Percentiles rank a stretch among this genome's conserved stretches.
phyloP scores from a whole-genome alignment of 2,888 invertebrate species.

The Spodoptera picta region DNA sequence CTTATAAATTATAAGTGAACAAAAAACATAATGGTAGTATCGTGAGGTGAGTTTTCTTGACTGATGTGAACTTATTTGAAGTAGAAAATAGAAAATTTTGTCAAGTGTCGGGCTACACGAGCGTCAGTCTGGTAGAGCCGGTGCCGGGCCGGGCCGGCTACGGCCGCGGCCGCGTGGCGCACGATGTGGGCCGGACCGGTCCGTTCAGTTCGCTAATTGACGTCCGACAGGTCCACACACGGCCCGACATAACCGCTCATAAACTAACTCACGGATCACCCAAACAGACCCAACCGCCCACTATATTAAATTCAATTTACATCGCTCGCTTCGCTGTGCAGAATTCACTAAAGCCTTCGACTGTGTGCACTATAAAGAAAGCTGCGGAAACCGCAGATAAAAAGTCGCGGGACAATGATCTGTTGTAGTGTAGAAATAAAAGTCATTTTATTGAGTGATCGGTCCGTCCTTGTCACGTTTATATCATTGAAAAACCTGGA shows the following conservation, averaged over 20 bases:
- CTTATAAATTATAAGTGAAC: conserved; percentile 25
- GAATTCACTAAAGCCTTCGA: conserved; percentile 76
- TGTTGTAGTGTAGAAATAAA: conserved; percentile 81
- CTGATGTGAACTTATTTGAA: conserved; percentile 54
- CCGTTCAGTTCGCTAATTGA: conserved; percentile 81
- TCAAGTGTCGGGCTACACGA: conserved; percentile 61
- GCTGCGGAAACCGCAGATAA: conserved; percentile 67
- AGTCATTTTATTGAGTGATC: conserved; percentile 85
- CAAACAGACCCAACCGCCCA: conserved; percentile 62
- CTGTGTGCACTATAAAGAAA: conserved; percentile 72
- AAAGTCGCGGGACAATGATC: conserved; percentile 80
- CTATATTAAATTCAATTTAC: conserved; percentile 72
- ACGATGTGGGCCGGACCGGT: conserved; percentile 75
- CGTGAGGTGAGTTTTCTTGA: conserved; percentile 35
- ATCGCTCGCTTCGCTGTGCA: conserved; percentile 59
- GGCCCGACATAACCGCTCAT: conserved; percentile 64
- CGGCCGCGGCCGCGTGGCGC: conserved; percentile 70
- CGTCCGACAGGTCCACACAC: conserved; percentile 72
- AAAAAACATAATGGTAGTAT: conserved; percentile 26
- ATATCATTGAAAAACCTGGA: conserved; percentile 74
- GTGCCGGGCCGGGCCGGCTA: conserved; percentile 65
- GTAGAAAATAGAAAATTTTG: conserved; percentile 65
- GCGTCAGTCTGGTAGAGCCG: conserved; percentile 63
- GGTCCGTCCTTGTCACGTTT: conserved; percentile 81
- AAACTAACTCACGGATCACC: conserved; percentile 58